Base-by-base conservation (phyloP, 2,888 invertebrate genomes). In the Lacanobia oleracea region DNA sequence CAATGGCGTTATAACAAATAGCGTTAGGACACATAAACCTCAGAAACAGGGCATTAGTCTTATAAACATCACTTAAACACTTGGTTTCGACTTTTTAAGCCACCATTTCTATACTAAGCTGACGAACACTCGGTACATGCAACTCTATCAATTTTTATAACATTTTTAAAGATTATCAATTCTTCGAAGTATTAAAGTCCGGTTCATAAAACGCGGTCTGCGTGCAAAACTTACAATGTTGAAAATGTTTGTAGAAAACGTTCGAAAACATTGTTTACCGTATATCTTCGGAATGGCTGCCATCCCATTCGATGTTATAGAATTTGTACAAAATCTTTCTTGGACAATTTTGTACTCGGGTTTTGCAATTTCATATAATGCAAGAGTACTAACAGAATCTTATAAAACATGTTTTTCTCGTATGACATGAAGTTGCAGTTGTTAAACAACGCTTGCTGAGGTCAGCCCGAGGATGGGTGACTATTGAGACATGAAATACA, bases 231-330 rank as follows among this genome's bases (percentile, higher is more conserved):
- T 68, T 79, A 79, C 80, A 80, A 81, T 82, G 86, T 84, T 75
- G 74, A 75, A 81, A 82, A 77, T 79, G 76, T 75, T 70, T 59
- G 65, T 67, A 59, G 79, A 67, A 77, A 83, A 72, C 74, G 57
- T 73, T 75, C 72, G 72, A 69, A 76, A 84, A 86, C 86, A 84
- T 84, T 86, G 86, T 84, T 85, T 79, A 84, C 85, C 75, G 61
- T 86, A 84, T 82, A 84, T 85, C 78, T 86, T 77, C 67, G 72
- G 79, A 75, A 86, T 82, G 74, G 85, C 80, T 75, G 67, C 76
- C 78, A 74, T 85, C 75, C 76, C 74, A 74, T 80, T 84, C 72
- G 56, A 77, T 82, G 71, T 85, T 79, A 78, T 78, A 75, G 79
- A 82, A 81, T 82, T 85, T 79, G 74, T 75, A 82, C 77, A 71